These are phyloP conservation scores for Tetranychus cinnabarinus DNA, from an alignment of 1,140 invertebrate genomes.

Conservation along the genomic window DNA sequence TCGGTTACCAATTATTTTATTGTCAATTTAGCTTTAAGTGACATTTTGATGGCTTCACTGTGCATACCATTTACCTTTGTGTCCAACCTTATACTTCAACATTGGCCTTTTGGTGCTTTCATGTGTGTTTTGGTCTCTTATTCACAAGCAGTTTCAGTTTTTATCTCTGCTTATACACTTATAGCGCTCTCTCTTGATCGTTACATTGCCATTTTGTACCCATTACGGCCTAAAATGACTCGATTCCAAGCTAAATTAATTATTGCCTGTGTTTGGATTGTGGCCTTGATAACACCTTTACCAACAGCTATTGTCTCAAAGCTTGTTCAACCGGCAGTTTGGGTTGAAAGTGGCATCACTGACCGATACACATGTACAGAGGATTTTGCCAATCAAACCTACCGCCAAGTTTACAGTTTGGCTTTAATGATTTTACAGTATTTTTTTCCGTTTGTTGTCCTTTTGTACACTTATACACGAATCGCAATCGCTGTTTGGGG, in stretches of 20 bases:
- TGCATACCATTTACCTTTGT: slow-evolving; percentile 65
- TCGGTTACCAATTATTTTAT: slow-evolving; percentile 73
- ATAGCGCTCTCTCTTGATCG: slow-evolving; percentile 8
- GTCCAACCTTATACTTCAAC: slow-evolving; percentile 39
- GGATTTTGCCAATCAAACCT: slow-evolving; percentile 6
- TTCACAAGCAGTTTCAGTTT: slow-evolving; percentile 22
- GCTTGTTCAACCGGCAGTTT: slow-evolving; percentile 13
- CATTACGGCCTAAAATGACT: slow-evolving; percentile 48
- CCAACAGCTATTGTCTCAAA: slow-evolving; percentile 44
- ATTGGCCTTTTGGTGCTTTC: slow-evolving; percentile 55
- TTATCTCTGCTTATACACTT: slow-evolving; percentile 46
- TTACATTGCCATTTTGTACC: slow-evolving; percentile 67
- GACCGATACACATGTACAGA: slow-evolving; percentile 9
- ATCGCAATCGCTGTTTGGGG: slow-evolving; percentile 73
- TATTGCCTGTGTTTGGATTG: slow-evolving; percentile 44
- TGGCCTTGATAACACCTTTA: slow-evolving; percentile 50
- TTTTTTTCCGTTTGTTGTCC: slow-evolving; percentile 50
- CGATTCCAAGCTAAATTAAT: slow-evolving; percentile 40
- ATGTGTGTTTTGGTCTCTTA: slow-evolving; percentile 54
- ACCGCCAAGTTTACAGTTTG: slow-evolving; percentile 39
- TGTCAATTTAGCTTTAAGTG: slow-evolving; percentile 54
- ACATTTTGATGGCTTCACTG: slow-evolving; percentile 56
- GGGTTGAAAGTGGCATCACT: slow-evolving; percentile 1
- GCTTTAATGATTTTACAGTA: slow-evolving; percentile 60
- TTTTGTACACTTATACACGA: slow-evolving; percentile 60